Evolutionary conservation across 2,797 vertebrate genomes (phyloP).

Genomic region (Enteromius anoplus): DNA sequence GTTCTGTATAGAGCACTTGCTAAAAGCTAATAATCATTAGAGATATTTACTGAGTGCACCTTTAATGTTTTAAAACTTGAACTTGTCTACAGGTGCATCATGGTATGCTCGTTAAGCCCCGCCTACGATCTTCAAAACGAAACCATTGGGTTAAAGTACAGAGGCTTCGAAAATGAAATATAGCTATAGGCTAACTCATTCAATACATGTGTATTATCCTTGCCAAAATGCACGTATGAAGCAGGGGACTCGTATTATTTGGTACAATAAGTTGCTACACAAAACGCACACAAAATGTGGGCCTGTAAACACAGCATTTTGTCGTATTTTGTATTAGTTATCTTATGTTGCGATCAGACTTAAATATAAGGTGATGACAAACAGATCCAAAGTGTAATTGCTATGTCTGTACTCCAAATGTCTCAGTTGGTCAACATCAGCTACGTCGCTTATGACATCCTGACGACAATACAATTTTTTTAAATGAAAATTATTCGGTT

Average conservation of each 20-base stretch:
- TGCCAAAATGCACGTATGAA: neutral
- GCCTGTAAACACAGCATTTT: neutral
- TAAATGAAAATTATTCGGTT: neutral
- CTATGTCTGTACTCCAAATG: neutral
- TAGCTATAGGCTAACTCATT: neutral
- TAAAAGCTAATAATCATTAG: neutral
- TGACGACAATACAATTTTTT: neutral
- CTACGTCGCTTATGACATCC: neutral
- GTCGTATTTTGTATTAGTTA: neutral
- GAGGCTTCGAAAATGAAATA: neutral
- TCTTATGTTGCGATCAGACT: neutral
- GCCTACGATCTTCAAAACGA: slow-evolving; percentile 56
- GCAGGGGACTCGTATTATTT: too few relatives aligned
- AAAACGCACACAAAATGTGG: neutral
- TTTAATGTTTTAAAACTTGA: slow-evolving; percentile 11
- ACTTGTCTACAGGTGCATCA: slow-evolving; percentile 53
- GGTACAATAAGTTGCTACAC: neutral
- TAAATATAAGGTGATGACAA: neutral
- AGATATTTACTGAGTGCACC: neutral
- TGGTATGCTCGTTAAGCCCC: slow-evolving; percentile 38
- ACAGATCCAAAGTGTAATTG: neutral
- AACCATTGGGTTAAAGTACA: slow-evolving; percentile 42
- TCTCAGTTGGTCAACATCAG: neutral
- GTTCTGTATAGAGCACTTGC: neutral
- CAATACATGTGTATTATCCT: neutral